Evolutionary conservation across 2,797 vertebrate genomes (phyloP), one percentile per base, ranked within the genome.

Genomic region (Poecilia picta): DNA sequence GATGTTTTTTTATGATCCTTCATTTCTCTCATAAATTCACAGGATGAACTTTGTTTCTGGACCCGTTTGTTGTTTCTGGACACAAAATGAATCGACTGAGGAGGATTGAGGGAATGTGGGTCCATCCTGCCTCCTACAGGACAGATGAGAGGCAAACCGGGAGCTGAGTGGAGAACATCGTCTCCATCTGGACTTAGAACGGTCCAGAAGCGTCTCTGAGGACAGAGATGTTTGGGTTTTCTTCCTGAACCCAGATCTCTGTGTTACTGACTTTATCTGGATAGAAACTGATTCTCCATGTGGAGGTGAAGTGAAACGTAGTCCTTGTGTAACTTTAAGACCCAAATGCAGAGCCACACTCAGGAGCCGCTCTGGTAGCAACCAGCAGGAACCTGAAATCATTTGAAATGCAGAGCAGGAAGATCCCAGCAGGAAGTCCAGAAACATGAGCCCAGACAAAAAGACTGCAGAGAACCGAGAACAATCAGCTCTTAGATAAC

Each of bases 371-470:
- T 5, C 57, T 7, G 28, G 57, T 16, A 59, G 57, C 5, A 62
- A 33, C 13, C 57, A 33, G 57, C 28, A 62, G 28, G 28, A 31
- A 31, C 57, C 57, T 59, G n/a, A 31, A n/a, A 31, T 62, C 12
- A 62, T 62, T 62, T 62, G 28, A 62, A 62, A 62, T 62, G 57
- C 57, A 31, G 57, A 62, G 57, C 57, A 62, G 28, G n/a, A 62
- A 15, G 1, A 18, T 18, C 28, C 28, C 57, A 33, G 28, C 57
- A 62, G 13, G 57, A 62, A 33, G 15, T 31, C 57, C n/a, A 59
- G n/a, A 59, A 59, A 59, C 57, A 59, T 6, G 5, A 59, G 10
- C 28, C 25, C 12, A 16, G 55, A 59, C 55, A 31, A 7, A 15
- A 33, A 62, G 15, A 62, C 28, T 16, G 57, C 13, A 33, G 57